Conservation (phyloP, 2,797 vertebrate genomes). For the Champsocephalus esox region DNA sequence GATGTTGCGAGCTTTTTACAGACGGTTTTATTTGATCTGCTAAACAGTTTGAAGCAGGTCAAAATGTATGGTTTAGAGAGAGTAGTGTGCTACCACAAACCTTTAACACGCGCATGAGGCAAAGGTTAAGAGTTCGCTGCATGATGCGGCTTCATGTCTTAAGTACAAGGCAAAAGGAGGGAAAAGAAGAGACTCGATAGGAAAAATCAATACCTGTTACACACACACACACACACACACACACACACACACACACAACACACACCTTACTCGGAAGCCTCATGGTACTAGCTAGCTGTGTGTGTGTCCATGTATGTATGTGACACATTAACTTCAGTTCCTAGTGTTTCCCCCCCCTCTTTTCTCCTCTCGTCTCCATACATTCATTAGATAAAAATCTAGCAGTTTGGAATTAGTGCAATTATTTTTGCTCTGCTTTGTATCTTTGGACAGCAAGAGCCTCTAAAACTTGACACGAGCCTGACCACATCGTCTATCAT, state of each 20-base stretch:
- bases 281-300: background rate
- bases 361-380: conserved; percentile 4
- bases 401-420: background rate
- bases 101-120: conserved; percentile 10
- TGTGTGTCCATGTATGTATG: background rate
- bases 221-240: background rate
- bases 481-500: background rate
- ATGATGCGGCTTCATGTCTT: background rate
- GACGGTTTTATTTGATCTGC: conserved; percentile 20
- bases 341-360: background rate
- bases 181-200: background rate
- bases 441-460: conserved; percentile 16
- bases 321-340: background rate
- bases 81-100: conserved; percentile 2
- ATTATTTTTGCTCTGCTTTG: background rate
- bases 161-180: background rate
- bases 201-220: background rate
- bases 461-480: conserved; percentile 3
- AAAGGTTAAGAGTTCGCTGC: conserved; percentile 8
- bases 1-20: conserved; percentile 21
- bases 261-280: background rate
- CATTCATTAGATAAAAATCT: background rate
- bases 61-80: background rate
- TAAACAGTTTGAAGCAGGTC: conserved; percentile 2
- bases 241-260: background rate